Base-by-base conservation (phyloP, 2,888 invertebrate genomes). In the Leptogaster cylindrica region DNA sequence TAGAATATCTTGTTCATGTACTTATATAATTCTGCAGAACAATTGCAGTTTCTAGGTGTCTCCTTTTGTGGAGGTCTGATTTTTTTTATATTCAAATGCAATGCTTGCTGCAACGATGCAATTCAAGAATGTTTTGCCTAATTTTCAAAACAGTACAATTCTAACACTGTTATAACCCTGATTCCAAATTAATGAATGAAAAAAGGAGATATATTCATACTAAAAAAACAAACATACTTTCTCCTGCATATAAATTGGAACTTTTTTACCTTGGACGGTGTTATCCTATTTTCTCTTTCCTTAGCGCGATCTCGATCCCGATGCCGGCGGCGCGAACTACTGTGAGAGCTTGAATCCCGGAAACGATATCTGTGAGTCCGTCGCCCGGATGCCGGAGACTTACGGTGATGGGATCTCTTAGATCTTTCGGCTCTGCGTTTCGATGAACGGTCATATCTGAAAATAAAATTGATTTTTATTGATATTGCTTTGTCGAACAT, bases 331-430 rank as follows among this genome's bases (percentile, higher is more conserved):
- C 79, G 75, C 64, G 81, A 79, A 73, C 77, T 80, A 65, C 79
- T 81, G 70, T 80, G 77, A 36, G 81, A 80, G 66, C 71, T 65
- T 65, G 79, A 75, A 70, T 79, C 79, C 71, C 79, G 78, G 76
- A 79, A 79, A 73, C 85, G 84, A 76, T 85, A 84, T 68, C 85
- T 84, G 79, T 90, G 89, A 76, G 88, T 86, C 76, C 90, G 87
- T 73, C 90, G 86, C 77, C 89, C 89, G 77, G 89, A 89, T 74
- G 88, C 89, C 70, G 89, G 89, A 72, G 92, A 92, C 73, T 92
- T 91, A 79, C 92, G 87, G 73, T 92, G 88, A 80, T 91, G 88
- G 76, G 92, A 92, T 74, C 93, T 87, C 82, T 93, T 93, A 81
- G 92, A 93, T 73, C 93, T 89, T 76, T 92, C 85, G 88, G 91